Base-by-base conservation (phyloP, 2,797 vertebrate genomes). In the Halcyon smyrnensis region DNA sequence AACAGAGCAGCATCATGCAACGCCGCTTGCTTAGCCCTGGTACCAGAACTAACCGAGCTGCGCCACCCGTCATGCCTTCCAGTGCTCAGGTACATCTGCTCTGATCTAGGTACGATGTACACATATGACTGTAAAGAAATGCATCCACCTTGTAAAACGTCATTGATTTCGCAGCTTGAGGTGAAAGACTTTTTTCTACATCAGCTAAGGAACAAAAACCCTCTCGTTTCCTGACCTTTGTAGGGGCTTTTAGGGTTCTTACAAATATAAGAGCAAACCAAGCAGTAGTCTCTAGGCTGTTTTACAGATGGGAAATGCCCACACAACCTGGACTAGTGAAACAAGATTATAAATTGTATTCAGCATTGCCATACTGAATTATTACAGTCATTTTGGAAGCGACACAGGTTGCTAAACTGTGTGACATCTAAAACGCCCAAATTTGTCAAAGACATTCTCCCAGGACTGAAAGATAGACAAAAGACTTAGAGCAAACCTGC, bases 101-200 rank as follows among this genome's bases (percentile, higher is more conserved):
- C 41, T 32, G 50, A 13, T 36, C 8, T 1, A 39, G 70, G 43
- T 10, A 32, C 0, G 1, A 6, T 12, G n/a, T 13, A 12, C 3
- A 5, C 20, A 41, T 10, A 54, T 87, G n/a, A 48, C 23, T 45
- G 19, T 3, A 64, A 68, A 76, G 54, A 70, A 60, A 4, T 14
- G 23, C 0, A 1, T 15, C 37, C 39, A 36, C 2, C 37, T 39
- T 51, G 28, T 43, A 70, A 63, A 56, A 46, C 9, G 19, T 20
- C 36, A n/a, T 20, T 56, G 14, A 57, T 43, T 32, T 75, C 28
- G 30, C 15, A 71, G 57, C 54, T 78, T 20, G 27, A 51, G 67
- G 43, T 34, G 15, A 76, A 75, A 79, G 17, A 37, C 5, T 30
- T 39, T 69, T 56, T 74, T 34, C 27, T 64, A 48, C 32, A 53